Conservation (phyloP, 35 echinoderm and acorn worm genomes). For the Lytechinus pictus region DNA sequence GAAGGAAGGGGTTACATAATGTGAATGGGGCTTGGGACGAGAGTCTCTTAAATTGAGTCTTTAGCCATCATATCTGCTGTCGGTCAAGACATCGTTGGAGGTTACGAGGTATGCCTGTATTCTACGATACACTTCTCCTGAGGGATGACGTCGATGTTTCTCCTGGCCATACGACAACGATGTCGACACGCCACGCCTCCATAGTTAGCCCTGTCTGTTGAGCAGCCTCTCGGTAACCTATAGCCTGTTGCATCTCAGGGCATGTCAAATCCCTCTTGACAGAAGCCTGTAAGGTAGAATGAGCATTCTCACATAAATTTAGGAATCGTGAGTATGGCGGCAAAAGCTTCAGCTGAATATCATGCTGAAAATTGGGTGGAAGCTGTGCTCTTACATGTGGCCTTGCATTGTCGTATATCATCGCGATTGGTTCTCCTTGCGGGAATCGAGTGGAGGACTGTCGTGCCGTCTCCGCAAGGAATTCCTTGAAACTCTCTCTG, state of each 20-base stretch:
- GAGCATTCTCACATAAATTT: not conserved
- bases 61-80: no score
- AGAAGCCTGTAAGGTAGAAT: not conserved
- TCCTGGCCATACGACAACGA: no score
- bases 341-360: not conserved
- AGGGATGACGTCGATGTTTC: no score
- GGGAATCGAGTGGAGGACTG: no score
- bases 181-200: not conserved
- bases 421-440: not conserved
- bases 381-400: not conserved
- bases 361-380: not conserved
- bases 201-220: not conserved
- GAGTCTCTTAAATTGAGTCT: no score
- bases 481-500: not conserved
- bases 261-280: not conserved
- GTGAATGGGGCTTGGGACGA: no score
- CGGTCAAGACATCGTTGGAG: no score
- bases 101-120: no score
- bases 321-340: not conserved
- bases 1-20: no score
- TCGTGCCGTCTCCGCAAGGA: not conserved
- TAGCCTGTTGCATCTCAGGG: not conserved
- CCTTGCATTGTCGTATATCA: not conserved
- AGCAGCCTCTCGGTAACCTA: not conserved
- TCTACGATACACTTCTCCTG: no score